Base-by-base conservation (phyloP, 2,113 vertebrate species). In the Solenodon paradoxus region DNA sequence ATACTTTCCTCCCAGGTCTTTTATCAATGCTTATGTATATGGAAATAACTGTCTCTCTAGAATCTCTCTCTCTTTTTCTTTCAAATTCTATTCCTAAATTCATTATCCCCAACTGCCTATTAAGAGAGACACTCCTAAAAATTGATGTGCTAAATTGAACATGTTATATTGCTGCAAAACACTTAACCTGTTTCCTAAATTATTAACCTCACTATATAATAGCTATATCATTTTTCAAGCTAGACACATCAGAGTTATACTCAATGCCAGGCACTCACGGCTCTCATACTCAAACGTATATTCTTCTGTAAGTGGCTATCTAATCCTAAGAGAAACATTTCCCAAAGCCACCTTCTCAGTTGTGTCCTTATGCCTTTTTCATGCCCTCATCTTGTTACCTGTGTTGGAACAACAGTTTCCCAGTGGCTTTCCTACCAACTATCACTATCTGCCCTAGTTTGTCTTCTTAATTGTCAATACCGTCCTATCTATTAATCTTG, bases 81-180 rank as follows among this genome's bases (percentile, higher is more conserved):
- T n/a, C 47, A 59, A 55, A 57, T 87, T 69, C 55, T 47, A 51
- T 63, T 71, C 75, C 68, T 45, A 90, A 47, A 82, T 53, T 71
- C 6, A 6, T n/a, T 68, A 79, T 79, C 24, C 75, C 51, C 51
- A 95, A 59, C 72, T 95, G 57, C 15, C 42, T 63, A n/a, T 35
- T 71, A 40, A n/a, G 3, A 63, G 9, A 94, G 40, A 83, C 69
- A 45, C 9, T 51, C 12, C 38, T 94, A 28, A 92, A 95, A 84
- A 66, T 68, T 88, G 80, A 94, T 61, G 7, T n/a, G 9, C 42
- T 30, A 68, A 83, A 83, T 57, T 80, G n/a, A 92, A 92, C 7
- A 45, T 32, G 90, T 53, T 86, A 92, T 63, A 32, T 91, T 61
- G 9, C 38, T 84, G 80, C 53, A 82, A 92, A 95, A 89, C 69